Evolutionary conservation across 2,113 vertebrate genomes (phyloP).

Genomic region (Sinocyclocheilus grahami): DNA sequence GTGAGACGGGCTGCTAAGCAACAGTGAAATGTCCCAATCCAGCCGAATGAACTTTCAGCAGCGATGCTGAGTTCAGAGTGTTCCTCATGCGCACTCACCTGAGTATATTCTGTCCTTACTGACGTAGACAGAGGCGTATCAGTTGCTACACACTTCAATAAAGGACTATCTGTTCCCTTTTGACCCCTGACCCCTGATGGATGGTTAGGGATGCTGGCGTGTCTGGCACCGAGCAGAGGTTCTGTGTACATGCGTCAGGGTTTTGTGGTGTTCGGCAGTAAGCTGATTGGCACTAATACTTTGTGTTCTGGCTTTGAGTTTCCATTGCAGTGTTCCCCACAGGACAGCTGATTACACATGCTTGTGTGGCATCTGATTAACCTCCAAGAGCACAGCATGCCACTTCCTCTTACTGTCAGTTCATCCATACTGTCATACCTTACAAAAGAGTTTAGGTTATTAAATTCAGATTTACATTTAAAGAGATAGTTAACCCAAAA

Average conservation of each 20-base stretch:
- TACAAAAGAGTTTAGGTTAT: not conserved
- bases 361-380: not conserved
- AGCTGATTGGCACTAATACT: slow-evolving; percentile 58
- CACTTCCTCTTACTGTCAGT: not conserved
- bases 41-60: not conserved
- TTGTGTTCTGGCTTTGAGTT: slow-evolving; percentile 33
- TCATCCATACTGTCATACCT: not conserved
- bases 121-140: not conserved
- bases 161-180: not conserved
- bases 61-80: slow-evolving; percentile 8
- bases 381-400: not conserved
- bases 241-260: slow-evolving; percentile 4
- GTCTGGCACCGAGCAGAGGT: not conserved
- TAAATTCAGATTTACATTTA: not conserved
- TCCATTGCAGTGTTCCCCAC: slow-evolving; percentile 14
- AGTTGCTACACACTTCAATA: not conserved
- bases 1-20: not conserved
- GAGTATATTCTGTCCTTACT: not conserved
- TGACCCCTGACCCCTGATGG: not conserved
- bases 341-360: slow-evolving; percentile 28
- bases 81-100: slow-evolving; percentile 15
- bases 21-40: not conserved
- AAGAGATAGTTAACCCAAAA: no score
- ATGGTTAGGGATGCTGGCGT: not conserved
- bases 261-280: slow-evolving; percentile 41